These are phyloP conservation scores for Hirtodrosophila alboralis DNA, from an alignment of 2,888 invertebrate species.

Conservation along the genomic window DNA sequence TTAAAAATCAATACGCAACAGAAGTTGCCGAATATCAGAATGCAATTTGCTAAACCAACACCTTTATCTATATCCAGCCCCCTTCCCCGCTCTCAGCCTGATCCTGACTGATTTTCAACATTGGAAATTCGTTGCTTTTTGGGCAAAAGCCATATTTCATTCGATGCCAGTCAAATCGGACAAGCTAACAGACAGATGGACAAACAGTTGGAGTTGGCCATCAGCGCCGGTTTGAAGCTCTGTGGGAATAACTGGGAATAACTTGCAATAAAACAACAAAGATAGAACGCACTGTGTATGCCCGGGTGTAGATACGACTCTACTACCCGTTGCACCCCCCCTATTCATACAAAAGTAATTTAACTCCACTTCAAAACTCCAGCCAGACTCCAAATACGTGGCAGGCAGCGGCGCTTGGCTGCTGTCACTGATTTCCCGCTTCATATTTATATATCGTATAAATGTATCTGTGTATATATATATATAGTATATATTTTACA, in stretches of 20 bases:
- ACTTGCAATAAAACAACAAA: constrained; percentile 63
- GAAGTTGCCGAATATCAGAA: constrained; percentile 71
- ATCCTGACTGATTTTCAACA: constrained; percentile 49
- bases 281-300: constrained; percentile 36
- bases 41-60: constrained; percentile 73
- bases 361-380: constrained; percentile 77
- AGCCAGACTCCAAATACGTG: constrained; percentile 50
- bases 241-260: constrained; percentile 65
- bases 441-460: constrained; percentile 67
- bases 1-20: constrained; percentile 67
- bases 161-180: constrained; percentile 77
- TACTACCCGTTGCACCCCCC: constrained; percentile 6
- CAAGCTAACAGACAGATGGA: constrained; percentile 75
- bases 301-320: constrained; percentile 36
- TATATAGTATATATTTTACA: constrained; percentile 20
- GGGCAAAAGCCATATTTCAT: constrained; percentile 74
- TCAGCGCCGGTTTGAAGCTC: constrained; percentile 46
- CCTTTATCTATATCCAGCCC: constrained; percentile 26
- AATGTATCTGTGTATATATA: constrained; percentile 1
- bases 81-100: not conserved
- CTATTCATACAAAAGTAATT: constrained; percentile 64
- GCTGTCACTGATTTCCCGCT: constrained; percentile 78
- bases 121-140: constrained; percentile 43
- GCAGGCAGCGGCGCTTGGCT: constrained; percentile 46
- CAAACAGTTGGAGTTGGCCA: constrained; percentile 50